phyloP scores from a whole-genome alignment of 2,888 invertebrate genomes.

The Drosophila yooni region DNA sequence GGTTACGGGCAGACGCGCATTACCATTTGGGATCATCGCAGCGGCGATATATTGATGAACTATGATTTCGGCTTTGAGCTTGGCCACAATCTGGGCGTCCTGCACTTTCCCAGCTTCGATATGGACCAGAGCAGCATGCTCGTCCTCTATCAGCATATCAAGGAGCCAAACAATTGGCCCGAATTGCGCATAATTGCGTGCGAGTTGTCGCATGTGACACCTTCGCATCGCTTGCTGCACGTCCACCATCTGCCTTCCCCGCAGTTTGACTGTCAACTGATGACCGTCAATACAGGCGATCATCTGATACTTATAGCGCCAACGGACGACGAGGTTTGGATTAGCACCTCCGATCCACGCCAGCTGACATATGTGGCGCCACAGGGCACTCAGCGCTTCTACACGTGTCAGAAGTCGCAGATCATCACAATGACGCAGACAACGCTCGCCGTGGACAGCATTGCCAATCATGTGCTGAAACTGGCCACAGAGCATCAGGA shows the following conservation, averaged over 20 bases:
- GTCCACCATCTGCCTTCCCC: conserved; percentile 74
- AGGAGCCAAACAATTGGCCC: conserved; percentile 40
- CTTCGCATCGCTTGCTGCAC: conserved; percentile 80
- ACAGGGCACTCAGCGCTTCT: conserved; percentile 72
- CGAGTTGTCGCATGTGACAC: conserved; percentile 78
- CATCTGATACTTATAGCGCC: conserved; percentile 76
- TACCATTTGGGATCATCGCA: conserved; percentile 84
- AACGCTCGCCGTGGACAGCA: conserved; percentile 77
- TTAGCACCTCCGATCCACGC: conserved; percentile 77
- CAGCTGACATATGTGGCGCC: conserved; percentile 73
- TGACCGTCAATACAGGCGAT: conserved; percentile 79
- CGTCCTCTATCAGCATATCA: conserved; percentile 72
- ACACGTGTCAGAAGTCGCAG: conserved; percentile 77
- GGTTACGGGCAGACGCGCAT: conserved; percentile 83
- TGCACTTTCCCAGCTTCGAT: conserved; percentile 81
- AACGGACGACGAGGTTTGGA: conserved; percentile 82
- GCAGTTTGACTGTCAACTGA: conserved; percentile 69
- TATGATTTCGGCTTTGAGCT: conserved; percentile 82
- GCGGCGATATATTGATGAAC: conserved; percentile 84
- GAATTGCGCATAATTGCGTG: conserved; percentile 82
- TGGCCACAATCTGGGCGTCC: conserved; percentile 81
- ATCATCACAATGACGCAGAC: conserved; percentile 75
- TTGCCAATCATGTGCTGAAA: conserved; percentile 80
- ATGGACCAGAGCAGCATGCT: conserved; percentile 80
- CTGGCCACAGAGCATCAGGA: conserved; percentile 70